Conservation (phyloP, 1,140 invertebrate species). For the Lysiphlebus fabarum region DNA sequence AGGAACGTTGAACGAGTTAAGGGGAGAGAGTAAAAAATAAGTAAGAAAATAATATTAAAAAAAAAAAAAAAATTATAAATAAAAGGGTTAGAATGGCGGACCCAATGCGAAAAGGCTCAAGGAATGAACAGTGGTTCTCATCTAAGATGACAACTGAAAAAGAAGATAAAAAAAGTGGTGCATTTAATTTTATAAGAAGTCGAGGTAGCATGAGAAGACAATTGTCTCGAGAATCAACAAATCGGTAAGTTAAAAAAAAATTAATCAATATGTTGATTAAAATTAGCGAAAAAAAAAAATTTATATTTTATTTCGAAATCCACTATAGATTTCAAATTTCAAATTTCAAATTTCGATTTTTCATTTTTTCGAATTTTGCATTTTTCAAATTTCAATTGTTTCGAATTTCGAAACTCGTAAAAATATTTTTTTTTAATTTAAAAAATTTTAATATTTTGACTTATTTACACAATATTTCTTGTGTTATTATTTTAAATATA, state of each 20-base stretch:
- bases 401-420: too few relatives aligned
- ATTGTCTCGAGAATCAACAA: slow-evolving; percentile 39
- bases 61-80: too few relatives aligned
- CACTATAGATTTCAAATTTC: too few relatives aligned
- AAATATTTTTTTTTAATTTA: too few relatives aligned
- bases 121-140: slow-evolving; percentile 43
- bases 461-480: too few relatives aligned
- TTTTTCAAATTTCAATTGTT: too few relatives aligned
- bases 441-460: too few relatives aligned
- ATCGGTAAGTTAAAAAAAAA: slow-evolving; percentile 38
- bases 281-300: too few relatives aligned
- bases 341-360: too few relatives aligned
- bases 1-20: background rate
- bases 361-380: too few relatives aligned
- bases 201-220: slow-evolving; percentile 46
- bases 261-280: background rate
- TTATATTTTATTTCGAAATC: too few relatives aligned
- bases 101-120: slow-evolving; percentile 31
- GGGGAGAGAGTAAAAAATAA: slow-evolving; percentile 27
- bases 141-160: slow-evolving; percentile 28
- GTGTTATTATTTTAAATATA: background rate
- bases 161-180: slow-evolving; percentile 40
- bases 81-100: slow-evolving; percentile 38
- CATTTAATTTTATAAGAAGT: slow-evolving; percentile 46
- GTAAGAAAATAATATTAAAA: too few relatives aligned